These are phyloP conservation scores for Nomada hirtipes DNA, from an alignment of 2,888 invertebrate species.

Conservation along the genomic window DNA sequence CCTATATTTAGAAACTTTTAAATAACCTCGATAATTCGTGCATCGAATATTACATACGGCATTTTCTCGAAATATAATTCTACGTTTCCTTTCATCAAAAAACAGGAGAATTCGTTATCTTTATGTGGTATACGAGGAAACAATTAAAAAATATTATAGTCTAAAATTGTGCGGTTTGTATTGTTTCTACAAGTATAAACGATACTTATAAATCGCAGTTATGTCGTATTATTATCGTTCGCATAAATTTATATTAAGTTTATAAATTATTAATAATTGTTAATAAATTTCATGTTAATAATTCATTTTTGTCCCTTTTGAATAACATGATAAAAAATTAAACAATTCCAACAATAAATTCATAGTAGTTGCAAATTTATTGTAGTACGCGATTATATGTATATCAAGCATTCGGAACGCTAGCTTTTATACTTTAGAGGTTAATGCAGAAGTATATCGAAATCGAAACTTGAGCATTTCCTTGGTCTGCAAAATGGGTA, in stretches of 20 bases:
- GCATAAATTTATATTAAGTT: slow-evolving; percentile 10
- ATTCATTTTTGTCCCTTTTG: background rate
- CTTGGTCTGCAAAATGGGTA: slow-evolving; percentile 14
- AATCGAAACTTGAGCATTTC: slow-evolving; percentile 42
- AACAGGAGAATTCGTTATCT: slow-evolving; percentile 16
- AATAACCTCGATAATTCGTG: slow-evolving; percentile 43
- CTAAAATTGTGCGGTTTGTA: background rate
- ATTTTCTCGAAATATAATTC: slow-evolving; percentile 13
- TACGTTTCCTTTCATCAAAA: background rate
- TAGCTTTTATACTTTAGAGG: slow-evolving; percentile 58
- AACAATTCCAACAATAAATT: background rate
- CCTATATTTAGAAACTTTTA: slow-evolving; percentile 30
- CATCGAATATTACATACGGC: slow-evolving; percentile 13
- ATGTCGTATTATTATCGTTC: slow-evolving; percentile 35
- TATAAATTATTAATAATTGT: slow-evolving; percentile 21
- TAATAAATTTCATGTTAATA: background rate
- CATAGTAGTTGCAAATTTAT: background rate
- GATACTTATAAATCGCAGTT: background rate
- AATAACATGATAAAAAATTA: background rate
- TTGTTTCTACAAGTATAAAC: slow-evolving; percentile 5
- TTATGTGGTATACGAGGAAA: background rate
- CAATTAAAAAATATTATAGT: slow-evolving; percentile 2
- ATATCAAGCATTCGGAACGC: slow-evolving; percentile 25
- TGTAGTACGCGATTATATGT: slow-evolving; percentile 18
- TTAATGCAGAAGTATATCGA: slow-evolving; percentile 61